Evolutionary conservation across 2,888 invertebrate genomes (phyloP).

Genomic region (Seladonia tumulorum): DNA sequence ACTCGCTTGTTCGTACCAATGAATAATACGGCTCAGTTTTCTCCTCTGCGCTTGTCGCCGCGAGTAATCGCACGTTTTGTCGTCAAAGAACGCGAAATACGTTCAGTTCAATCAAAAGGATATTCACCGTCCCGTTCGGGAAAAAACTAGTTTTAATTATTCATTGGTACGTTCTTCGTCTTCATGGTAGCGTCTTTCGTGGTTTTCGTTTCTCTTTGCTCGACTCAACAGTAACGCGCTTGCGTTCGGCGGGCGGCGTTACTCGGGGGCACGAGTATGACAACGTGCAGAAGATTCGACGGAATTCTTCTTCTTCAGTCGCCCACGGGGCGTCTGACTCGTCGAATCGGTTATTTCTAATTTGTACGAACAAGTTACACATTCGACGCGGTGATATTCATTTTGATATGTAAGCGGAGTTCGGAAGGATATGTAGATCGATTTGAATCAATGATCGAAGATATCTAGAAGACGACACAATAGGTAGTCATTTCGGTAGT

Average conservation of each 20-base stretch:
- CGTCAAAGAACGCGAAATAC: neutral
- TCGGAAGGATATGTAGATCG: slow-evolving; percentile 52
- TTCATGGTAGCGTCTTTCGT: neutral
- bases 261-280: slow-evolving; percentile 18
- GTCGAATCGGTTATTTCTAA: slow-evolving; percentile 46
- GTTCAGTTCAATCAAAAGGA: neutral
- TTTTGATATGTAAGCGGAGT: slow-evolving; percentile 55
- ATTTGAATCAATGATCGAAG: slow-evolving; percentile 36
- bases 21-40: neutral
- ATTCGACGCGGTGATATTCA: slow-evolving; percentile 28
- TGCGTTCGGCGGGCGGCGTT: slow-evolving; percentile 31
- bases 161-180: neutral
- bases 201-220: neutral
- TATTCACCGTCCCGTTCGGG: neutral
- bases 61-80: no score
- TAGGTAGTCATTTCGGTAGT: slow-evolving; percentile 1
- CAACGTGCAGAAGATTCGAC: slow-evolving; percentile 20
- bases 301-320: neutral
- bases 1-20: slow-evolving; percentile 6
- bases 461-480: slow-evolving; percentile 21
- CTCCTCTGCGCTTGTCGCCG: no score
- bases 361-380: slow-evolving; percentile 50
- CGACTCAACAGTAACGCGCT: slow-evolving; percentile 11
- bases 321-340: no score
- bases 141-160: neutral